Evolutionary conservation across 2,113 vertebrate genomes (phyloP).

Genomic region (Melanerpes aurifrons): DNA sequence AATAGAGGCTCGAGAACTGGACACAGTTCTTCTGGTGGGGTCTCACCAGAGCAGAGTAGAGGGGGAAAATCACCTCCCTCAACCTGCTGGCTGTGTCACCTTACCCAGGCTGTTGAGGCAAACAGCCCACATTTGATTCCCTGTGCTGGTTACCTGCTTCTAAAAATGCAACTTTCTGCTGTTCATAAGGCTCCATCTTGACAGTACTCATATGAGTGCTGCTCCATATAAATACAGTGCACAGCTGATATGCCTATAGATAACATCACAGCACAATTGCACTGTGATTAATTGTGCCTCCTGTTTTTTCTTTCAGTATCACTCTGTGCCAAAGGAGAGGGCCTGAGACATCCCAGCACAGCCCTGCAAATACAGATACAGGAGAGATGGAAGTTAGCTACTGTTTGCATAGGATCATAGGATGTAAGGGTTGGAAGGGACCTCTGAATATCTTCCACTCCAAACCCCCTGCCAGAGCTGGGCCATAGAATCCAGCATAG

Average conservation of each 20-base stretch:
- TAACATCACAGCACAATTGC: not conserved
- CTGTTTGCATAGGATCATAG: too few species aligned
- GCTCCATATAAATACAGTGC: slow-evolving; percentile 19
- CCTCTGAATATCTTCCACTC: too few species aligned
- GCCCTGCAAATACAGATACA: not conserved
- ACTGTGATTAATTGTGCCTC: not conserved
- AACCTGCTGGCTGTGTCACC: not conserved
- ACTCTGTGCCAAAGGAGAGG: not conserved
- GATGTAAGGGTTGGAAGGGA: too few species aligned
- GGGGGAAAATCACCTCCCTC: too few species aligned
- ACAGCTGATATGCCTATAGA: slow-evolving; percentile 4
- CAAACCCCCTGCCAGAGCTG: too few species aligned
- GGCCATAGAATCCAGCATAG: too few species aligned
- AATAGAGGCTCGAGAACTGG: too few species aligned
- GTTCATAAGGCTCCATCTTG: slow-evolving; percentile 8
- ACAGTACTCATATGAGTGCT: slow-evolving; percentile 10
- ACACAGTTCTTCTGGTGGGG: too few species aligned
- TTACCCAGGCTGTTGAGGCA: not conserved
- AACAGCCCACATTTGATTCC: not conserved
- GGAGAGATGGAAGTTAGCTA: not conserved
- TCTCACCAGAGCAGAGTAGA: too few species aligned
- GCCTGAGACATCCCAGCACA: not conserved
- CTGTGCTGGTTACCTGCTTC: slow-evolving; percentile 11
- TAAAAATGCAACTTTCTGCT: slow-evolving; percentile 22
- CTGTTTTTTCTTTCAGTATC: slow-evolving; percentile 2